Conservation (phyloP, 2,888 invertebrate species). For the Noctua pronuba region DNA sequence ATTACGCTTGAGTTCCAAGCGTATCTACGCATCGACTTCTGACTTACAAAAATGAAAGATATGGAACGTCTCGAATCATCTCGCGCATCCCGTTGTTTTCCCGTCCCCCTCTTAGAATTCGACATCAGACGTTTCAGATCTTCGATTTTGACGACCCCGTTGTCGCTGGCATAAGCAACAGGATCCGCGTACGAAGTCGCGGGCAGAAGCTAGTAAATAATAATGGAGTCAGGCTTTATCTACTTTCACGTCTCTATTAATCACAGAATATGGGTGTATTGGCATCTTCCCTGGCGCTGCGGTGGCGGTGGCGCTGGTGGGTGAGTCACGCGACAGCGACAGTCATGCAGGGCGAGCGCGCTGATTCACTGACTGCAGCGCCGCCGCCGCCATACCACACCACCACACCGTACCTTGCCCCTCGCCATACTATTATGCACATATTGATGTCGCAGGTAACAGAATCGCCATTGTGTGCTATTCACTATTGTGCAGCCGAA, state of each 20-base stretch:
- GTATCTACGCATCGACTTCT: no score
- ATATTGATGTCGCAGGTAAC: conserved; percentile 88
- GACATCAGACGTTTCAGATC: no score
- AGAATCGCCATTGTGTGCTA: conserved; percentile 88
- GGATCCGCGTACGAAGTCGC: no score
- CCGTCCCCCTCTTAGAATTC: no score
- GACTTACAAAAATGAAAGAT: no score
- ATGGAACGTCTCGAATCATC: no score
- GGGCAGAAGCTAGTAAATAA: no score
- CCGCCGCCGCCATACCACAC: neutral
- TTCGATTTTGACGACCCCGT: no score
- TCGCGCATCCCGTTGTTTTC: no score
- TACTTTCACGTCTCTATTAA: conserved; percentile 79
- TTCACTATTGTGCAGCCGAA: conserved; percentile 87
- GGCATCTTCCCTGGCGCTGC: conserved; percentile 68
- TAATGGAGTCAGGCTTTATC: conserved; percentile 73
- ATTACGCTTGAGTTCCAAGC: no score
- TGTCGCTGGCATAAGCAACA: no score
- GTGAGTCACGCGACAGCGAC: conserved; percentile 70
- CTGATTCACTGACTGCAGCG: conserved; percentile 77
- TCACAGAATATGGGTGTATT: conserved; percentile 80
- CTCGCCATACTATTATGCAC: conserved; percentile 85
- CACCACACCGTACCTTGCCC: conserved; percentile 48
- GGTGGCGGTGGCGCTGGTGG: conserved; percentile 33
- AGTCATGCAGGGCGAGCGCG: conserved; percentile 78